These are phyloP conservation scores for Trichonephila clavipes DNA, from an alignment of 1,140 invertebrate genomes.

Conservation along the genomic window DNA sequence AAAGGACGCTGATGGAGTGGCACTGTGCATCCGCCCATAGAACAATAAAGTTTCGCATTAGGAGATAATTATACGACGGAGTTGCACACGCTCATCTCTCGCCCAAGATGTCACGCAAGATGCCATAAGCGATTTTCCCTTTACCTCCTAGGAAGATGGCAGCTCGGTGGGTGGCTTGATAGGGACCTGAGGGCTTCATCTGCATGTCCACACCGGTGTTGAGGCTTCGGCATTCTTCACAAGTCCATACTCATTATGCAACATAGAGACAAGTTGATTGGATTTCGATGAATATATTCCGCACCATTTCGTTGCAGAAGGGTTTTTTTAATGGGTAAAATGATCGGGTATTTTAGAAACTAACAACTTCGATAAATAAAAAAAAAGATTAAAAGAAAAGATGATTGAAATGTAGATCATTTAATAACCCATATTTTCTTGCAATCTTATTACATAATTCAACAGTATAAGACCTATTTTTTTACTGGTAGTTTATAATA, in stretches of 20 bases:
- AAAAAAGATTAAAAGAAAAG: too few species aligned
- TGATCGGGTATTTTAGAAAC: too few species aligned
- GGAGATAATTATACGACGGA: conserved; percentile 54
- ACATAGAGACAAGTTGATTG: too few species aligned
- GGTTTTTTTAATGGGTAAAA: too few species aligned
- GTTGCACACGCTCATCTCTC: conserved; percentile 34
- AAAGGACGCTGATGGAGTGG: not conserved
- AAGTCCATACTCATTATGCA: not conserved
- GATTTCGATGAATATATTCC: too few species aligned
- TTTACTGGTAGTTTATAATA: too few species aligned
- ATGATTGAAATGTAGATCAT: too few species aligned
- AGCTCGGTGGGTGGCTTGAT: conserved; percentile 10
- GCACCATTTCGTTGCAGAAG: too few species aligned
- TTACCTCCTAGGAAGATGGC: conserved; percentile 26
- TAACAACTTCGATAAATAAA: too few species aligned
- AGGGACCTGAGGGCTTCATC: not conserved
- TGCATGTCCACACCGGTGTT: not conserved
- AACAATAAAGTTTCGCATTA: conserved; percentile 31
- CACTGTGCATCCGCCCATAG: conserved; percentile 11
- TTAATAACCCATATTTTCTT: too few species aligned
- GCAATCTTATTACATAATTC: too few species aligned
- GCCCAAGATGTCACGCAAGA: conserved; percentile 59
- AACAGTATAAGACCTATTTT: too few species aligned
- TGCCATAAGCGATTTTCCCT: conserved; percentile 30
- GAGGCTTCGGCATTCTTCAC: not conserved